Conservation (phyloP, 2,113 vertebrate species). For the Cryptotis parvus region DNA sequence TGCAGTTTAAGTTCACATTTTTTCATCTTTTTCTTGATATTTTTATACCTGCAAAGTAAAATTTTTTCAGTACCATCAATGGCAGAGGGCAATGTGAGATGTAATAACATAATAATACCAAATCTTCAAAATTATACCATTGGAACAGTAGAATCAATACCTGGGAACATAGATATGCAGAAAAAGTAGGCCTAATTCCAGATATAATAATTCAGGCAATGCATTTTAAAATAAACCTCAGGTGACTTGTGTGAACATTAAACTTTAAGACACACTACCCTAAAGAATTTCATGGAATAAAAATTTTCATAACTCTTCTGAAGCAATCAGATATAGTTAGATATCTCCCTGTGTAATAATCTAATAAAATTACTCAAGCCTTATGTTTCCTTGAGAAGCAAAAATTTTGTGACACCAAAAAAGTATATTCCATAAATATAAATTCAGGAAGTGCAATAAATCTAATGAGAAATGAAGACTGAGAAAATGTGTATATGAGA, state of each 20-base stretch:
- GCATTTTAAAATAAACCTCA: not conserved
- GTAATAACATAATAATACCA: slow-evolving; percentile 1
- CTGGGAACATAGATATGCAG: not conserved
- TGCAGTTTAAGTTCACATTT: not conserved
- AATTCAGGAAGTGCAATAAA: not conserved
- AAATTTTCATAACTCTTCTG: slow-evolving; percentile 49
- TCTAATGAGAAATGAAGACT: not conserved
- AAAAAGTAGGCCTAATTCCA: not conserved
- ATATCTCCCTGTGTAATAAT: slow-evolving; percentile 32
- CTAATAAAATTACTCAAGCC: slow-evolving; percentile 44
- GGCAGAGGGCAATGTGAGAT: not conserved
- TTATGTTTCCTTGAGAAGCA: slow-evolving; percentile 34
- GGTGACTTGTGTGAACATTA: not conserved
- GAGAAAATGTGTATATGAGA: not conserved
- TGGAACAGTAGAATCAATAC: not conserved
- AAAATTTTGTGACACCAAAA: slow-evolving; percentile 50
- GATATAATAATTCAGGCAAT: not conserved
- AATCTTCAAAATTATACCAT: slow-evolving; percentile 2
- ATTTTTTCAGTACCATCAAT: slow-evolving; percentile 29
- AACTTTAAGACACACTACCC: slow-evolving; percentile 12
- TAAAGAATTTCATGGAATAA: slow-evolving; percentile 38
- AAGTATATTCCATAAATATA: slow-evolving; percentile 6
- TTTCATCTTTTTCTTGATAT: slow-evolving; percentile 22
- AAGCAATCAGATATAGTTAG: slow-evolving; percentile 36
- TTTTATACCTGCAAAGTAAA: not conserved